Percentiles rank a stretch among this genome's conserved stretches.
These are phyloP conservation scores for Kryptolebias marmoratus DNA, from an alignment of 2,113 vertebrate species.

Conservation along the genomic window DNA sequence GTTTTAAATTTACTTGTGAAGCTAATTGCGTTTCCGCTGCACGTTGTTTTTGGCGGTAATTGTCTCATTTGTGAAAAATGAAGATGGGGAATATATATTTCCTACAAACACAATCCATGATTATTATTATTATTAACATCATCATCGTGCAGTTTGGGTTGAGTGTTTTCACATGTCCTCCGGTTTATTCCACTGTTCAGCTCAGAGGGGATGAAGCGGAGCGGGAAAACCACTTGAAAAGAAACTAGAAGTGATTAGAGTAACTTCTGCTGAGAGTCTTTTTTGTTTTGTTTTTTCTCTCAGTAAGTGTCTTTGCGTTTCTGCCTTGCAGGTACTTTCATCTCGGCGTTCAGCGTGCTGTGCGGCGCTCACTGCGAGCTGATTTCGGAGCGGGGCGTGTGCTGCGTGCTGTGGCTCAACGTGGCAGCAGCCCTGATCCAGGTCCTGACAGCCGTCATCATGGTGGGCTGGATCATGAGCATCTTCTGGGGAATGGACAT, in stretches of 20 bases:
- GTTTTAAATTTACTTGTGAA: background rate
- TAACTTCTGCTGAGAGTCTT: background rate
- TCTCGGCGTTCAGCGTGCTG: conserved; percentile 94
- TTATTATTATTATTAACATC: too few relatives aligned
- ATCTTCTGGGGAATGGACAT: conserved; percentile 99
- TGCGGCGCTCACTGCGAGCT: conserved; percentile 94
- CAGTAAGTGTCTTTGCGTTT: background rate
- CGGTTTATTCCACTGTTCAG: conserved; percentile 12
- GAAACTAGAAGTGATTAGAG: background rate
- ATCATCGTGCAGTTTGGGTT: too few relatives aligned
- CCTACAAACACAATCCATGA: background rate
- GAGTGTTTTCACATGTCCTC: conserved; percentile 12
- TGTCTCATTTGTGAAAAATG: background rate
- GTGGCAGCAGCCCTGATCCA: conserved; percentile 95
- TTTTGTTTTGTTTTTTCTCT: background rate
- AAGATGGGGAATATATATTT: background rate
- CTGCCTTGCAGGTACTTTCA: conserved; percentile 86
- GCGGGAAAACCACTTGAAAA: conserved; percentile 1
- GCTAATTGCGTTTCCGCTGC: background rate
- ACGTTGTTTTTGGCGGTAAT: background rate
- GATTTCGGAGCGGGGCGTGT: conserved; percentile 87
- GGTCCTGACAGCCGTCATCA: conserved; percentile 94
- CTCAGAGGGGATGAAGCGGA: conserved; percentile 19
- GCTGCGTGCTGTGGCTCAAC: conserved; percentile 98
- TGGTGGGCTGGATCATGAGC: conserved; percentile 99